Conservation (phyloP, 1,140 invertebrate species). For the Achatina immaculata region DNA sequence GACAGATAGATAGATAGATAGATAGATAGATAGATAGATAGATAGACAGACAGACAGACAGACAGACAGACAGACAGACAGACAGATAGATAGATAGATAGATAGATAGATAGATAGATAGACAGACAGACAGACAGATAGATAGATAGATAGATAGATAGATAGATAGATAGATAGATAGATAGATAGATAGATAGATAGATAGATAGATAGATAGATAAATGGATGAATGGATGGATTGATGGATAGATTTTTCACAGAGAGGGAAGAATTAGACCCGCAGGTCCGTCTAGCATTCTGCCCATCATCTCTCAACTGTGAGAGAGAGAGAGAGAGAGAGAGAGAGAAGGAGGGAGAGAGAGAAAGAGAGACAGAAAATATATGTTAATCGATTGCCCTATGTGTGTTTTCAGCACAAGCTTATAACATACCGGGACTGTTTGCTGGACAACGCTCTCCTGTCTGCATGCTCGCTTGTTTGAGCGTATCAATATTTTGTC, state of each 20-base stretch:
- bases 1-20: neutral
- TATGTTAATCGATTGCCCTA: neutral
- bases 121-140: neutral
- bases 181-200: neutral
- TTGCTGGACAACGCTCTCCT: too few relatives aligned
- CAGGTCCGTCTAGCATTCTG: too few relatives aligned
- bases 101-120: neutral
- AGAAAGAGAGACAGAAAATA: neutral
- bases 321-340: constrained; percentile 4
- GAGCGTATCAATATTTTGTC: too few relatives aligned
- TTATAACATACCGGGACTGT: too few relatives aligned
- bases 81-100: neutral
- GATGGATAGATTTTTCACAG: too few relatives aligned
- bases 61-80: neutral
- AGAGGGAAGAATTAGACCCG: too few relatives aligned
- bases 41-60: neutral
- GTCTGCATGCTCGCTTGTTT: too few relatives aligned
- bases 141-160: neutral
- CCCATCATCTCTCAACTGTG: neutral
- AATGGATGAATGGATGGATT: too few relatives aligned
- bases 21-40: neutral
- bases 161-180: neutral
- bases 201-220: neutral
- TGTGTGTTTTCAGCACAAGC: too few relatives aligned
- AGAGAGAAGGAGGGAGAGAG: neutral